Conservation (phyloP, 2,888 invertebrate genomes). For the Thera obeliscata region DNA sequence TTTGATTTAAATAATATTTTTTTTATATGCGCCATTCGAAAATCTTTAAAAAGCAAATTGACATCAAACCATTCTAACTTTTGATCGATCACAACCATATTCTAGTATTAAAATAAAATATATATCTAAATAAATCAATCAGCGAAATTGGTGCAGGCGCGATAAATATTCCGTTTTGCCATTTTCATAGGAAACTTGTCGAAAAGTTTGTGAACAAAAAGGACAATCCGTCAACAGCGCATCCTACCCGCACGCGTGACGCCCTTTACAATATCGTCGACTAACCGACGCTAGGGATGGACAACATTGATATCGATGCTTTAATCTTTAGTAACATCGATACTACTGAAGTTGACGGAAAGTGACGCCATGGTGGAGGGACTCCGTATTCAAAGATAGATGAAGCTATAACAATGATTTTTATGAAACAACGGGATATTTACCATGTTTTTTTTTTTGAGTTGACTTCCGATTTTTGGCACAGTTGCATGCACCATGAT, state of each 20-base stretch:
- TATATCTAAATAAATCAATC: slow-evolving; percentile 22
- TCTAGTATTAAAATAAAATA: slow-evolving; percentile 7
- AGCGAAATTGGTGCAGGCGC: slow-evolving; percentile 22
- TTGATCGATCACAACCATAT: slow-evolving; percentile 5
- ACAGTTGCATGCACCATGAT: too few relatives aligned
- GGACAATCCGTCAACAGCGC: slow-evolving; percentile 32
- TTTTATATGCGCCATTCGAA: too few relatives aligned
- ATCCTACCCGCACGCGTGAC: slow-evolving; percentile 27
- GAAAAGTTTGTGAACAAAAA: slow-evolving; percentile 36
- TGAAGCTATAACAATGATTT: too few relatives aligned
- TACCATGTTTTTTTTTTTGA: too few relatives aligned
- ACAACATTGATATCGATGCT: neutral
- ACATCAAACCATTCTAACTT: neutral
- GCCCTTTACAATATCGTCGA: slow-evolving; percentile 43
- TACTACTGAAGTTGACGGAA: neutral
- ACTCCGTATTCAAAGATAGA: too few relatives aligned
- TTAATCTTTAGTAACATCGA: neutral
- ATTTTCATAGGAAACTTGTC: slow-evolving; percentile 31
- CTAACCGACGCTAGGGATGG: slow-evolving; percentile 27
- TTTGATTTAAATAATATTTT: too few relatives aligned
- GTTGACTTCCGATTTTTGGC: too few relatives aligned
- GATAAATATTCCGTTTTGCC: slow-evolving; percentile 31
- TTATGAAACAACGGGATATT: too few relatives aligned
- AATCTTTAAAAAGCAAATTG: neutral
- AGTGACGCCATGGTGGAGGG: too few relatives aligned